Base-by-base conservation (phyloP, 1,140 invertebrate genomes). In the Aphelenchoides besseyi region DNA sequence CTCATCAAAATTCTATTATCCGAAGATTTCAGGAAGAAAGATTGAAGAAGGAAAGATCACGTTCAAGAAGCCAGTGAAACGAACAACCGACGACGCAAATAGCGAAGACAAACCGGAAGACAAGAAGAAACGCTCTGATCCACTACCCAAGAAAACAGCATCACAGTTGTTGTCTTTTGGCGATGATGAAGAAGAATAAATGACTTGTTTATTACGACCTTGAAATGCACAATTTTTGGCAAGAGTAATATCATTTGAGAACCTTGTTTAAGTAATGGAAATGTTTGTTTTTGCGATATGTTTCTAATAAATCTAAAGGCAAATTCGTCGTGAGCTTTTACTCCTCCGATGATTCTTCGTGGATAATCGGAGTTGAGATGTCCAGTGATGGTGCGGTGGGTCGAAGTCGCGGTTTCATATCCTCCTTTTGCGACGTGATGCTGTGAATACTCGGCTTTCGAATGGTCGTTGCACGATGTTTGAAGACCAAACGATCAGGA, bases 11-110 rank as follows among this genome's bases (percentile, higher is more conserved):
- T 76, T 76, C 18, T 63, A 12, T 36, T 28, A 0, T n/a, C 36
- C 18, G 53, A 35, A 30, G n/a, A 3, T 74, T 75, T 79, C 52
- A 79, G 80, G 64, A 30, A 62, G 71, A 23, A 83, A 81, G 57
- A 80, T 80, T 30, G 71, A 74, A 23, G 67, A 83, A 36, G 78
- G 79, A 1, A 72, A 72, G 59, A 80, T 80, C 36, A 79, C 61
- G 30, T 80, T 80, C 68, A 79, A 77, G 16, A 80, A 80, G 68
- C 81, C 81, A 18, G 55, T 68, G 33, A 81, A 78, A 72, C 72
- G 70, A 29, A 18, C 59, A 16, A 16, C 29, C 16, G 59, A 68
- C 1, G 59, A 74, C 16, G 61, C 64, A 23, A 23, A 9, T 1
- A 33, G n/a, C 2, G 57, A 72, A 16, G 64, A 59, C 12, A 63